phyloP scores from a whole-genome alignment of 2,888 invertebrate genomes.

The Osmoderma eremita region DNA sequence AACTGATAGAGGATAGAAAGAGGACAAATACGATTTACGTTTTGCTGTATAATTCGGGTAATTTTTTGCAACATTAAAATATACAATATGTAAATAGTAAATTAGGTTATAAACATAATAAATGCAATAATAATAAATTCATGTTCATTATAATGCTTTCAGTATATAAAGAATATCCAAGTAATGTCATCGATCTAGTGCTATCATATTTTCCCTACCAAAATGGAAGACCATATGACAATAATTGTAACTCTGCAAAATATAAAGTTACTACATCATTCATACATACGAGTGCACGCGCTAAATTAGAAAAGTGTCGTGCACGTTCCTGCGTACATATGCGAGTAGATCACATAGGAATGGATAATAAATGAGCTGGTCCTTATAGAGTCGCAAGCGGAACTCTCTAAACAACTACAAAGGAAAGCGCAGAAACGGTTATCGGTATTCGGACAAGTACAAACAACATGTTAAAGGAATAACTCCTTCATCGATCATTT shows the following conservation, averaged over 20 bases:
- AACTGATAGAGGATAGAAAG: too few relatives aligned
- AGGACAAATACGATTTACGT: too few relatives aligned
- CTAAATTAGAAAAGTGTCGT: not conserved
- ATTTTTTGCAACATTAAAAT: too few relatives aligned
- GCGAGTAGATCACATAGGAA: constrained; percentile 3
- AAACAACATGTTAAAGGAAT: constrained; percentile 48
- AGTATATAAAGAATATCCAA: too few relatives aligned
- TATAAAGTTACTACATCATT: constrained; percentile 6
- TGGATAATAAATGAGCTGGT: constrained; percentile 20
- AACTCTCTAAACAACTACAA: constrained; percentile 19
- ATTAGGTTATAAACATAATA: too few relatives aligned
- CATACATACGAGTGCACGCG: not conserved
- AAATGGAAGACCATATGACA: constrained; percentile 9
- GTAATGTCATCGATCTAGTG: too few relatives aligned
- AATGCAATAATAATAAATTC: too few relatives aligned
- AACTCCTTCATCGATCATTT: constrained; percentile 41
- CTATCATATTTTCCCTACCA: not conserved
- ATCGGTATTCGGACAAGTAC: constrained; percentile 27
- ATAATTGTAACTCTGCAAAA: constrained; percentile 5
- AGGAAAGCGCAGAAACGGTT: constrained; percentile 16
- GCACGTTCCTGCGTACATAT: not conserved
- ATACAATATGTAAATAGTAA: too few relatives aligned
- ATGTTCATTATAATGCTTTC: too few relatives aligned
- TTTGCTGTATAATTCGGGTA: too few relatives aligned
- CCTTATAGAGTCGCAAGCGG: constrained; percentile 28